Percentiles rank a stretch among this genome's conserved stretches.
Conservation (phyloP, 2,888 invertebrate genomes). For the Nudaria mundana region DNA sequence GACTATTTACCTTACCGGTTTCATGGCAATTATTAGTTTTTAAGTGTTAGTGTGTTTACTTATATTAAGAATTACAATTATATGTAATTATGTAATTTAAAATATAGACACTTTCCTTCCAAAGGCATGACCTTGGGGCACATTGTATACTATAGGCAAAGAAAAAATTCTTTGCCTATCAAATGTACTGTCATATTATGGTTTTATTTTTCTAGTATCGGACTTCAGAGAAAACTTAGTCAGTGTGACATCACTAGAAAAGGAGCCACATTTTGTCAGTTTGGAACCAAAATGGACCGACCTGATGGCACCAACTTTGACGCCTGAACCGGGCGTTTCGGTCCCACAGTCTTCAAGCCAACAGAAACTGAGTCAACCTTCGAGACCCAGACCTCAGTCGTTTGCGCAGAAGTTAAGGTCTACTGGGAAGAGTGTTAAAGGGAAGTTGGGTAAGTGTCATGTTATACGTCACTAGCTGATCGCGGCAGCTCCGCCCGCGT, state of each 20-base stretch:
- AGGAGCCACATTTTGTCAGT: constrained; percentile 52
- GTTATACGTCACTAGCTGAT: neutral
- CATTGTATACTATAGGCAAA: no score
- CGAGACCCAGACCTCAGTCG: constrained; percentile 86
- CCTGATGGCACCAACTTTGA: constrained; percentile 30
- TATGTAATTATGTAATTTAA: no score
- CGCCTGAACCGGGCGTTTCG: constrained; percentile 30
- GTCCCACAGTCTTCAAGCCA: constrained; percentile 37
- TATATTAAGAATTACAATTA: no score
- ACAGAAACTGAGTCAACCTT: constrained; percentile 34
- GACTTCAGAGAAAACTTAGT: constrained; percentile 83
- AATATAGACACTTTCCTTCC: no score
- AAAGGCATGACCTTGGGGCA: no score
- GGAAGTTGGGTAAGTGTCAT: constrained; percentile 69
- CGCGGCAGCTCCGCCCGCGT: no score
- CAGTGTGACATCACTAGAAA: constrained; percentile 66
- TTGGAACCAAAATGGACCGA: constrained; percentile 69
- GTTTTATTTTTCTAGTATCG: constrained; percentile 65
- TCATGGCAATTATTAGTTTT: no score
- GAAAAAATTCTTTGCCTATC: no score
- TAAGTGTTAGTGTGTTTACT: no score
- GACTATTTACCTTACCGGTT: no score
- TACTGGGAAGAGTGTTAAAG: constrained; percentile 92
- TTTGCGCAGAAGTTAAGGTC: constrained; percentile 93
- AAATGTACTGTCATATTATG: no score